Conservation (phyloP, 2,113 vertebrate genomes). For the Dipodomys ordii region DNA sequence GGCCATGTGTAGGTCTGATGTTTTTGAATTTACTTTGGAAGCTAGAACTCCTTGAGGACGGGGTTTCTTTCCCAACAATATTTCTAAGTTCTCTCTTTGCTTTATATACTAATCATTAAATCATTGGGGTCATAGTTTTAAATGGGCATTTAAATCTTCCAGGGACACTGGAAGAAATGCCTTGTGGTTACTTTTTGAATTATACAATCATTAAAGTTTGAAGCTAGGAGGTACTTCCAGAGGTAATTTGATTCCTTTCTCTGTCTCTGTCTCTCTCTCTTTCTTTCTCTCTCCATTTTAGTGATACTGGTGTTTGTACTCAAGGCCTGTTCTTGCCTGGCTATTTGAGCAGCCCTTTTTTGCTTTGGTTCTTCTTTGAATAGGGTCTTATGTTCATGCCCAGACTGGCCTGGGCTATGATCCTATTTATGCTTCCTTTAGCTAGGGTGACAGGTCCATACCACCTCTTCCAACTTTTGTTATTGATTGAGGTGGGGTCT, state of each 20-base stretch:
- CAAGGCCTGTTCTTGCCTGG: too few relatives aligned
- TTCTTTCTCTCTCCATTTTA: too few relatives aligned
- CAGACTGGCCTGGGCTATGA: too few relatives aligned
- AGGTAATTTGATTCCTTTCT: not conserved
- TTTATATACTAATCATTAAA: not conserved
- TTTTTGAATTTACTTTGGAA: not conserved
- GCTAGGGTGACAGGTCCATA: too few relatives aligned
- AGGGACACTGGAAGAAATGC: not conserved
- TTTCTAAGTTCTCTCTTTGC: not conserved
- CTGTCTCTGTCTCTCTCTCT: too few relatives aligned
- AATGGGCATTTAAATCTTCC: slow-evolving; percentile 9
- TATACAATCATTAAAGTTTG: not conserved
- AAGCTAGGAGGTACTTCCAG: not conserved
- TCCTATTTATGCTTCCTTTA: too few relatives aligned
- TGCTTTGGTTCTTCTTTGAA: too few relatives aligned
- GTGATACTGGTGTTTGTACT: too few relatives aligned
- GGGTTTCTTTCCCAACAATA: not conserved
- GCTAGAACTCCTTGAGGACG: not conserved
- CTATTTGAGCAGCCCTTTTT: too few relatives aligned
- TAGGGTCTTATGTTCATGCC: too few relatives aligned
- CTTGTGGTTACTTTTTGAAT: not conserved
- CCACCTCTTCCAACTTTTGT: too few relatives aligned
- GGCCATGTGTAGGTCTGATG: not conserved
- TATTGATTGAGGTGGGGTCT: too few relatives aligned
- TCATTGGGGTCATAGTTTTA: not conserved